Base-by-base conservation (phyloP, 2,113 vertebrate species). In the Nestor notabilis region DNA sequence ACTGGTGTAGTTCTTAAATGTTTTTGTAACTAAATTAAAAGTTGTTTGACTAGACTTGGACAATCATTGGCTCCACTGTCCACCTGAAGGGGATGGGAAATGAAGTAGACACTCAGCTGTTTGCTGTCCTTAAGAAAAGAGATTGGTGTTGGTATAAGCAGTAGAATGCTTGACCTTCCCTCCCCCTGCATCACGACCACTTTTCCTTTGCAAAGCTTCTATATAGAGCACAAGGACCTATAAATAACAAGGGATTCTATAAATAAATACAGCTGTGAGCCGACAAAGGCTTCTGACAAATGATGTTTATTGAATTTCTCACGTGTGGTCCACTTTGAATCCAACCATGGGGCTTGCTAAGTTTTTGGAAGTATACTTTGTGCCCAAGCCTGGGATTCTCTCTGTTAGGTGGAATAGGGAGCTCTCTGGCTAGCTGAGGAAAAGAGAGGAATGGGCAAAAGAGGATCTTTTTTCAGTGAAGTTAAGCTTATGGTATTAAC, bases 251-350 rank as follows among this genome's bases (percentile, higher is more conserved):
- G 87, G 83, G 76, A 81, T 85, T 96, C 96, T 95, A 97, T 98
- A 98, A 98, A 98, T 98, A 98, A 98, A 98, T 98, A 97, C 98
- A 98, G 97, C 98, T 98, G 98, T 95, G 96, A 97, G 94, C 95
- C 86, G 21, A 98, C 98, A 98, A 97, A 98, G 97, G 96, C 97
- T 97, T 97, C 96, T 97, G 97, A 98, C 97, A 98, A 98, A 98
- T 97, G 92, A 97, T 98, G 97, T 98, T 98, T 98, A 98, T 98
- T 98, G 98, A 98, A 98, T 98, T 98, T 98, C 98, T 98, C 95
- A 92, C 53, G 97, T 98, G 98, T 98, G 98, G 98, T 98, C 98
- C 97, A 89, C 96, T 98, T 96, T 90, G 93, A 95, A 96, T 96
- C 95, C 94, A 96, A 89, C 92, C 3, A 4, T 79, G 82, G 78